A percentile compares a stretch with the other conserved stretches of the same genome.
These are phyloP conservation scores for Coelopa pilipes DNA, from an alignment of 2,888 invertebrate species.

Conservation along the genomic window DNA sequence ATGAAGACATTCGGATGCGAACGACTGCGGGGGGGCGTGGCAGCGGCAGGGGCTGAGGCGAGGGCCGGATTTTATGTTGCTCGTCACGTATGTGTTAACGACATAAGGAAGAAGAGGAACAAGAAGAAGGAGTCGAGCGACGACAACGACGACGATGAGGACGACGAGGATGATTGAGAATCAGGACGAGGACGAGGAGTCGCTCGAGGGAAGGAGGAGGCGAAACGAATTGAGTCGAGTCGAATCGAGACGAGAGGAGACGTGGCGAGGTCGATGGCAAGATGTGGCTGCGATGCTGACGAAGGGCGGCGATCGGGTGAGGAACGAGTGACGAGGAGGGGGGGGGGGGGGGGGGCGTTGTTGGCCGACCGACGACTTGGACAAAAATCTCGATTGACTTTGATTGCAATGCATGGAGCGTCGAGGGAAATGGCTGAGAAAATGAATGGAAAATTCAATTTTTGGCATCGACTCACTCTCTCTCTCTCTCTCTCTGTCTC, in stretches of 20 bases:
- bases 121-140: not conserved
- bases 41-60: not conserved
- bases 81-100: constrained; percentile 30
- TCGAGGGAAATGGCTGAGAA: constrained; percentile 27
- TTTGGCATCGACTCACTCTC: not conserved
- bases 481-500: too few species aligned
- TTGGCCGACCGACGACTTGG: too few species aligned
- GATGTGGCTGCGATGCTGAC: too few species aligned
- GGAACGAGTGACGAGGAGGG: too few species aligned
- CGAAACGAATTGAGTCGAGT: too few species aligned
- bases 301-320: not conserved
- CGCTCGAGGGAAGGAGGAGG: too few species aligned
- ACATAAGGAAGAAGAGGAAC: constrained; percentile 8
- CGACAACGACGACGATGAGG: not conserved
- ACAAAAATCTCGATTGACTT: constrained; percentile 14
- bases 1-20: too few species aligned
- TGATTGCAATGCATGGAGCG: constrained; percentile 28
- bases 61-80: constrained; percentile 20
- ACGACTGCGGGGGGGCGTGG: not conserved
- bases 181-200: too few species aligned
- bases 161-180: not conserved
- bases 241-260: not conserved
- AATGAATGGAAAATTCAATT: constrained; percentile 23
- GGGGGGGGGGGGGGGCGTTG: too few species aligned
- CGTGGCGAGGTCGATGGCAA: not conserved